Conservation (phyloP, 1,140 invertebrate genomes). For the Tetragnatha versicolor region DNA sequence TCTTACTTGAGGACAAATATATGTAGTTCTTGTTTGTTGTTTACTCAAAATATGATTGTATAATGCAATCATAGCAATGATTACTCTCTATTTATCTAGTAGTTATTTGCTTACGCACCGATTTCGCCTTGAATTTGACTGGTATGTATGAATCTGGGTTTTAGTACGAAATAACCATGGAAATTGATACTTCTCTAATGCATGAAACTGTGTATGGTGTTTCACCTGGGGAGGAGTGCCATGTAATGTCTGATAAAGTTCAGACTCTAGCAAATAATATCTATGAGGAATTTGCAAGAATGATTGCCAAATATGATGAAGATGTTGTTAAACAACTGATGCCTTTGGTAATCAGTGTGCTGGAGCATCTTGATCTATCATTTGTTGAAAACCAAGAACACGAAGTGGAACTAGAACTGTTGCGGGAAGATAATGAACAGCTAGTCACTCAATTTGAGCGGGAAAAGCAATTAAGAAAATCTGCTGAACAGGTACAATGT, state of each 20-base stretch:
- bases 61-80: too few relatives aligned
- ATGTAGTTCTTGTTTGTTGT: too few relatives aligned
- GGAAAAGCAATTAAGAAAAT: constrained; percentile 94
- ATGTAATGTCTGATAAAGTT: constrained; percentile 95
- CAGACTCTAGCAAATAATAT: constrained; percentile 93
- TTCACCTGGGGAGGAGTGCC: constrained; percentile 43
- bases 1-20: too few relatives aligned
- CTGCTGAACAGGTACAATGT: constrained; percentile 72
- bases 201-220: constrained; percentile 56
- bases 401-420: constrained; percentile 94
- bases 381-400: constrained; percentile 98
- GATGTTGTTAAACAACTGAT: constrained; percentile 97
- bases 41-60: too few relatives aligned
- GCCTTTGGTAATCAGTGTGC: constrained; percentile 96
- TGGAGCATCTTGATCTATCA: constrained; percentile 94
- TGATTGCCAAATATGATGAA: constrained; percentile 79
- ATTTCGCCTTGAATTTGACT: too few relatives aligned
- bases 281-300: constrained; percentile 98
- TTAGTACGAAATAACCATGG: too few relatives aligned
- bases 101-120: too few relatives aligned
- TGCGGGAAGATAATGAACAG: constrained; percentile 99
- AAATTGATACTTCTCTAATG: constrained; percentile 48
- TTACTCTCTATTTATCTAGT: too few relatives aligned
- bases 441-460: constrained; percentile 98
- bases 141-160: too few relatives aligned